Percentiles rank a stretch among this genome's conserved stretches.
Evolutionary conservation across 2,113 vertebrate species (phyloP).

Genomic region (Elachura formosa): DNA sequence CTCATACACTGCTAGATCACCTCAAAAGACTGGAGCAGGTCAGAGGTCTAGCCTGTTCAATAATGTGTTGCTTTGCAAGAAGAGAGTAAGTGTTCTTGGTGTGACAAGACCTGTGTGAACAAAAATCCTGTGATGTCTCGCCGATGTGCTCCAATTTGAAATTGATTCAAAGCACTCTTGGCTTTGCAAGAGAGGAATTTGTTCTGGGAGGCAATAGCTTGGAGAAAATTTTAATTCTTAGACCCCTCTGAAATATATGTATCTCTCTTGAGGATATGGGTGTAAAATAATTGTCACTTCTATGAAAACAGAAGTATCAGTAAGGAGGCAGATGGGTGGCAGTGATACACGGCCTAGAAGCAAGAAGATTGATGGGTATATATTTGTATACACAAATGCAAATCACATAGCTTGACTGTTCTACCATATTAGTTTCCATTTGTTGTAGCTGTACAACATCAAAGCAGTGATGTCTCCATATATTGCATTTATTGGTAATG

Average conservation of each 20-base stretch:
- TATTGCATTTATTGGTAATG: conserved; percentile 81
- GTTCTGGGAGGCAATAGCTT: background rate
- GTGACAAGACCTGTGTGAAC: background rate
- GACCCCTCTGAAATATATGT: background rate
- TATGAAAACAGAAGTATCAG: conserved; percentile 28
- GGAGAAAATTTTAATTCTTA: background rate
- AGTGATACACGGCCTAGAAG: background rate
- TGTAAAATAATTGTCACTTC: conserved; percentile 40
- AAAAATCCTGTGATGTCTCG: background rate
- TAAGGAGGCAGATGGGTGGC: conserved; percentile 27
- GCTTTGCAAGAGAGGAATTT: background rate
- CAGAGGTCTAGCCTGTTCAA: background rate
- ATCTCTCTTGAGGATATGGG: background rate
- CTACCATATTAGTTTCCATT: conserved; percentile 75
- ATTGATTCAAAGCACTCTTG: background rate
- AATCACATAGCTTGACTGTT: conserved; percentile 60
- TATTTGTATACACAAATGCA: conserved; percentile 65
- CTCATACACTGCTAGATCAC: background rate
- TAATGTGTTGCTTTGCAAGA: background rate
- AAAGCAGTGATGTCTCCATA: conserved; percentile 75
- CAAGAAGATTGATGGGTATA: conserved; percentile 33
- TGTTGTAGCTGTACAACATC: conserved; percentile 73
- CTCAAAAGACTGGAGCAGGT: background rate
- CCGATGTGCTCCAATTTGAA: background rate
- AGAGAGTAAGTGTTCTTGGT: background rate